Conservation (phyloP, 2,113 vertebrate genomes). For the Athene noctua region DNA sequence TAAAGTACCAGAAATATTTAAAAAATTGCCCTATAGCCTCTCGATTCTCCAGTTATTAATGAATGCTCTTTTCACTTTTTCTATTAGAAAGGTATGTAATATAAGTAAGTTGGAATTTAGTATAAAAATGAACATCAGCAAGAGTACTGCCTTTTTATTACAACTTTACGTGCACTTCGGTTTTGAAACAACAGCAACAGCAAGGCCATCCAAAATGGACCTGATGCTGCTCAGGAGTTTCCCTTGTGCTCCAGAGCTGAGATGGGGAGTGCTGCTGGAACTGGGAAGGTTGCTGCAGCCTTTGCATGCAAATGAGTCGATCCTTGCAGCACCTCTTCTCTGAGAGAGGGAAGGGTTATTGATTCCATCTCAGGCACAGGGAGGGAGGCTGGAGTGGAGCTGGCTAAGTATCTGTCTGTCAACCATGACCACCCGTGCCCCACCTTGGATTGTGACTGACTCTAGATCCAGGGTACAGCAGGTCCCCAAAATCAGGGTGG, state of each 20-base stretch:
- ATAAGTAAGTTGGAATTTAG: background rate
- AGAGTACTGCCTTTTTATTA: background rate
- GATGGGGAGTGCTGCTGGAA: rapidly evolving
- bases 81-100: background rate
- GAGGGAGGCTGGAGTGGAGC: background rate
- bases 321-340: background rate
- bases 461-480: background rate
- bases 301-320: background rate
- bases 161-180: background rate
- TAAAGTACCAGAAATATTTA: background rate
- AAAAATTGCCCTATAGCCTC: background rate
- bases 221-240: background rate
- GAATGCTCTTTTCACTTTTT: background rate
- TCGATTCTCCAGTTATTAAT: background rate
- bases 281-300: background rate
- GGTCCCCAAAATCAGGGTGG: background rate
- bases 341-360: background rate
- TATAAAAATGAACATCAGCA: background rate
- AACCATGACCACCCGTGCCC: rapidly evolving
- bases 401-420: background rate
- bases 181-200: background rate
- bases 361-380: background rate
- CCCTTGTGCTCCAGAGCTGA: background rate
- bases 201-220: background rate
- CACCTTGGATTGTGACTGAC: background rate